These are phyloP conservation scores for Helicoverpa armigera DNA, from an alignment of 1,140 invertebrate genomes.

Conservation along the genomic window DNA sequence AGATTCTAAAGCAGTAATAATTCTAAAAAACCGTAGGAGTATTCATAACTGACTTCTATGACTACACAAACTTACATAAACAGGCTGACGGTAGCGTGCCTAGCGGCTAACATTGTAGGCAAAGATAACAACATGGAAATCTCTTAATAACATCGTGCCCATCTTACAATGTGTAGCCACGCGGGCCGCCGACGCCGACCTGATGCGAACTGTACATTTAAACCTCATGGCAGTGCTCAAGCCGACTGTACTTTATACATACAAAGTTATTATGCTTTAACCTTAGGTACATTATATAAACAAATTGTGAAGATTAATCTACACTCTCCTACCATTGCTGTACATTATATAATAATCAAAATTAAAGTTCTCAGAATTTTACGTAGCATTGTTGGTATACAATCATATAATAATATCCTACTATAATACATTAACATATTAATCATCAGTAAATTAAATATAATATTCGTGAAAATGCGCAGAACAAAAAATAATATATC, in stretches of 20 bases:
- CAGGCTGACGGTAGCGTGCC: too few relatives aligned
- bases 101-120: too few relatives aligned
- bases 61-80: constrained; percentile 19
- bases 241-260: constrained; percentile 47
- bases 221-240: constrained; percentile 66
- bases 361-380: neutral
- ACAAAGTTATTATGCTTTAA: constrained; percentile 9
- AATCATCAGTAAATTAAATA: constrained; percentile 3
- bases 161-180: too few relatives aligned
- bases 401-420: constrained; percentile 19
- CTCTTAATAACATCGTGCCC: too few relatives aligned
- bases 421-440: constrained; percentile 22
- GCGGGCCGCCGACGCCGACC: too few relatives aligned
- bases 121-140: too few relatives aligned
- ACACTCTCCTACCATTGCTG: constrained; percentile 5
- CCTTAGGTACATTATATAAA: constrained; percentile 5
- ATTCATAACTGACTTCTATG: neutral
- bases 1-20: neutral
- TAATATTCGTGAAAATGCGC: neutral
- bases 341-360: neutral
- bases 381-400: neutral
- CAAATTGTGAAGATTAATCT: constrained; percentile 15
- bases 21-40: neutral
- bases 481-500: neutral
- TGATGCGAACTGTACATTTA: neutral